Base-by-base conservation (phyloP, 2,797 vertebrate genomes). In the Phrynocephalus forsythii region DNA sequence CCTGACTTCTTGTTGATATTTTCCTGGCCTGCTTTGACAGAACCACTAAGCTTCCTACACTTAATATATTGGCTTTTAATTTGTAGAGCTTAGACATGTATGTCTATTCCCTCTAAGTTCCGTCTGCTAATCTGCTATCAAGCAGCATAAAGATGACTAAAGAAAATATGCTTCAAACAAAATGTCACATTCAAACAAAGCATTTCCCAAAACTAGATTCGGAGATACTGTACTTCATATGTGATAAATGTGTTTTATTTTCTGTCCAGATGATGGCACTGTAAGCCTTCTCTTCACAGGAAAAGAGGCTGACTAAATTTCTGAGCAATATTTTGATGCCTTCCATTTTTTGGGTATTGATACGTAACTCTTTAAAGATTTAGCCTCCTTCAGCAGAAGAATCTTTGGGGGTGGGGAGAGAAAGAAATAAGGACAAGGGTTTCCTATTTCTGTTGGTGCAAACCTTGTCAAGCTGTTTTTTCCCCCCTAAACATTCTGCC, bases 221-320 rank as follows among this genome's bases (percentile, higher is more conserved):
- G 20, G 60, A 5, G 15, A 63, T 5, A 63, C 60, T 63, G 20
- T 5, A 63, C 60, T 22, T 63, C 15, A 63, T 63, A 63, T 20
- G 10, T 5, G 7, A 0, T 0, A 60, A 6, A 0, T 44, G 1
- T 66, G 38, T 80, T 87, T 90, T 11, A 71, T 78, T 13, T 77
- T 56, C 10, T 94, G 26, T 87, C 95, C 96, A 96, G 93, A 71
- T 89, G 95, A 91, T 96, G 96, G 96, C 84, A 80, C 56, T 91
- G 73, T 48, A 79, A 81, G 66, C 76, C 82, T 86, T 69, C 73
- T 92, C 93, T 93, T 90, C 15, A 69, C 5, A 71, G 48, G 3
- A 22, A 75, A 90, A 67, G 0, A 20, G 7, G 38, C 0, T 4
- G 8, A 9, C 11, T 28, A 16, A 48, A 6, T 79, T 60, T 7